phyloP scores from a whole-genome alignment of 2,797 vertebrate species.

The Rachycentron canadum region DNA sequence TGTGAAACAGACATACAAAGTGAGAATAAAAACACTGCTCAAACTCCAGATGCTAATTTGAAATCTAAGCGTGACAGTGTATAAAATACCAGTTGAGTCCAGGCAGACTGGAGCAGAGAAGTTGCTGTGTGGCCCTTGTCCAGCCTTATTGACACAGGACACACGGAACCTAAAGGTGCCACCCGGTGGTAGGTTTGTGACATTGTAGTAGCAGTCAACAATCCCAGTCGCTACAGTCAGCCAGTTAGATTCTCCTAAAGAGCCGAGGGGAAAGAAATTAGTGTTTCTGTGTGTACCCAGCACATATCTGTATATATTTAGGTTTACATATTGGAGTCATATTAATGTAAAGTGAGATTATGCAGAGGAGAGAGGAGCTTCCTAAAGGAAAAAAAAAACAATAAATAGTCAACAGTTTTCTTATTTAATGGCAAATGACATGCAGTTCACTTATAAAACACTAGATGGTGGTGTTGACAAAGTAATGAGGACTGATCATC shows the following conservation, averaged over 20 bases:
- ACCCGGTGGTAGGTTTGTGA: conserved; percentile 87
- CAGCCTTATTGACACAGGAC: conserved; percentile 93
- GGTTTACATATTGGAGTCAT: background rate
- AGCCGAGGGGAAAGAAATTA: background rate
- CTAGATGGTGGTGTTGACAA: conserved; percentile 50
- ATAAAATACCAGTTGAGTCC: conserved; percentile 80
- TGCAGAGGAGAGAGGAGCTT: background rate
- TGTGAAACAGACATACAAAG: conserved; percentile 37
- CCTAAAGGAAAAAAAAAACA: background rate
- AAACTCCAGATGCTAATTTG: background rate
- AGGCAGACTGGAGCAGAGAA: conserved; percentile 86
- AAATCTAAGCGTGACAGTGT: background rate
- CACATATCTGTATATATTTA: background rate
- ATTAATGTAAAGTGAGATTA: background rate
- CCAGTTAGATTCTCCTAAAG: conserved; percentile 91
- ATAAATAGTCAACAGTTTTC: background rate
- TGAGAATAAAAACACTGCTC: background rate
- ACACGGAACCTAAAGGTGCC: conserved; percentile 88
- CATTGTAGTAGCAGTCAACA: conserved; percentile 93
- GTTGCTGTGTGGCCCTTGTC: conserved; percentile 92
- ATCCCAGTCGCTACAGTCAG: conserved; percentile 88
- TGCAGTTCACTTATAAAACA: conserved; percentile 25
- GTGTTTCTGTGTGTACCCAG: background rate
- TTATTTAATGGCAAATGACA: background rate
- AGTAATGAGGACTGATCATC: background rate